A percentile compares a stretch with the other conserved stretches of the same genome.
These are phyloP conservation scores for Bugulina stolonifera DNA, from an alignment of 2,888 invertebrate genomes.

Conservation along the genomic window DNA sequence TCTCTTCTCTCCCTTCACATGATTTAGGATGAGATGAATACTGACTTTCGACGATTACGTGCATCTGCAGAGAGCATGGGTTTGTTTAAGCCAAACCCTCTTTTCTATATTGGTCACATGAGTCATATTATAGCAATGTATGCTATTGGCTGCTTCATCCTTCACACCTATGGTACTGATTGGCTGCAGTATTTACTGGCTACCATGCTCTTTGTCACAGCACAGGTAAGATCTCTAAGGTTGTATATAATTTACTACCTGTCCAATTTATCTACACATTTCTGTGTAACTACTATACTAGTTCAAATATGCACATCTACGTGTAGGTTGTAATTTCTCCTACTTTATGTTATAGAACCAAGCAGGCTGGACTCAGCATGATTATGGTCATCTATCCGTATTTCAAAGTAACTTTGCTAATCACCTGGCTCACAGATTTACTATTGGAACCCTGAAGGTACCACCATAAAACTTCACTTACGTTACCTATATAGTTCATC, in stretches of 20 bases:
- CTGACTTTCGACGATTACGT: slow-evolving; percentile 42
- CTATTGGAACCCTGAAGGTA: slow-evolving; percentile 48
- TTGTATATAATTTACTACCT: too few species aligned
- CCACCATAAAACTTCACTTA: too few species aligned
- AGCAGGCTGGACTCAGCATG: slow-evolving; percentile 51
- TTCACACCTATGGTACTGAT: slow-evolving; percentile 36
- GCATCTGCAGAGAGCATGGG: slow-evolving; percentile 39
- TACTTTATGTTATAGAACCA: slow-evolving; percentile 37
- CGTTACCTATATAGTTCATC: too few species aligned
- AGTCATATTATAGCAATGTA: slow-evolving; percentile 40
- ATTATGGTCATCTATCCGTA: slow-evolving; percentile 50
- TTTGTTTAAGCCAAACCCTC: slow-evolving; percentile 35
- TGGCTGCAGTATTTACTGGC: slow-evolving; percentile 38
- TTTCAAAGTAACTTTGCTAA: slow-evolving; percentile 42
- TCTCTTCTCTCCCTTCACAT: not conserved
- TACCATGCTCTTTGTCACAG: slow-evolving; percentile 35
- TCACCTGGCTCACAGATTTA: slow-evolving; percentile 41
- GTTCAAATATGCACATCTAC: too few species aligned
- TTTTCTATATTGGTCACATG: slow-evolving; percentile 38
- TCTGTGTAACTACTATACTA: too few species aligned
- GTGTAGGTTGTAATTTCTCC: too few species aligned
- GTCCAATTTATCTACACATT: too few species aligned
- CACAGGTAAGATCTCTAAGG: slow-evolving; percentile 46
- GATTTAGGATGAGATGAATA: slow-evolving; percentile 35
- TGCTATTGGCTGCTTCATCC: slow-evolving; percentile 35